Base-by-base conservation (phyloP, 2,888 invertebrate genomes). In the Tachina lurida region DNA sequence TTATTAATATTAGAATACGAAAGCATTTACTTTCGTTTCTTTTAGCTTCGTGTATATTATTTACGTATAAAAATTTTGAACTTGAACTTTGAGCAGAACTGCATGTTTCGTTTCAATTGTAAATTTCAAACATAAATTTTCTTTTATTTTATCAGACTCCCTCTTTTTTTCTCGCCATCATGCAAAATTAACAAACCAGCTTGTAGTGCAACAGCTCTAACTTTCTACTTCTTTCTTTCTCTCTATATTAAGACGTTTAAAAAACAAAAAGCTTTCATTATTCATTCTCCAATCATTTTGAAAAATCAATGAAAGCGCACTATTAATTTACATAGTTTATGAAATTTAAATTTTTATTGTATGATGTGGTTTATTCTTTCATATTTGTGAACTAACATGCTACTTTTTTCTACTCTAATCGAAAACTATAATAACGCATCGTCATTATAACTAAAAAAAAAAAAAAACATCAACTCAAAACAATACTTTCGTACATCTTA, bases 351-450 rank as follows among this genome's bases (percentile, higher is more conserved):
- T 47, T 73, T 60, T 8, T 68, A 73, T 13, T 47, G n/a, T 41
- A 71, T 76, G 41, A 74, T 41, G 74, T 82, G 87, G 88, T 84
- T 60, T 60, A 62, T 62, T 89, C 87, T 88, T 89, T 88, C 85
- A 89, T 88, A 88, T 88, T 89, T 88, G 88, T 89, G 86, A 75
- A 87, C 81, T 87, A 87, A 58, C 60, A 67, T 80, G 54, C 22
- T 65, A 17, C 58, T 84, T 88, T 84, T 87, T 83, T 87, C 85
- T 87, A 49, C 49, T 78, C 56, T 49, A 63, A 62, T 75, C 39
- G 63, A 86, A 74, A 75, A 68, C 76, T 76, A 81, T 52, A 39
- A 67, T 76, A 87, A 31, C 31, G 5, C 73, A 87, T 81, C 77
- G 87, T 78, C 83, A 81, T 87, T 75, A 86, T 81, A 70, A 56